These are phyloP conservation scores for Oceanodroma tethys DNA, from an alignment of 2,113 vertebrate genomes.

Conservation along the genomic window DNA sequence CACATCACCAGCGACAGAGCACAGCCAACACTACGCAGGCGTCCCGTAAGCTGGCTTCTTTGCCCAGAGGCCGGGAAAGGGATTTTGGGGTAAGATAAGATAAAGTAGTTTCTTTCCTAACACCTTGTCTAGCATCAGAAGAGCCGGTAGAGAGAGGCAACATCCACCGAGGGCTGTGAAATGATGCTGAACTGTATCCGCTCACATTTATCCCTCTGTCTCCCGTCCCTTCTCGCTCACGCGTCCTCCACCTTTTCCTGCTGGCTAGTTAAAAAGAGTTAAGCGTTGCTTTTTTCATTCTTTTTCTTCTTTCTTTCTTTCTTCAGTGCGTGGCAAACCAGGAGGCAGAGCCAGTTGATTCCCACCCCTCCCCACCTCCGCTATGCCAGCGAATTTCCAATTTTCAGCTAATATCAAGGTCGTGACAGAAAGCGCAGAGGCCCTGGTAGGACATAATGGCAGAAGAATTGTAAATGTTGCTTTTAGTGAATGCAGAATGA, in stretches of 20 bases:
- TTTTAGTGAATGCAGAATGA: conserved; percentile 90
- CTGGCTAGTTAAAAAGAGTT: not conserved
- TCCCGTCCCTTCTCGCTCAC: rapidly evolving
- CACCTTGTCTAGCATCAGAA: not conserved
- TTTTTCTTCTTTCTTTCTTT: not conserved
- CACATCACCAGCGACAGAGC: not conserved
- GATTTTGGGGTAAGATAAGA: not conserved
- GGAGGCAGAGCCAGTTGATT: not conserved
- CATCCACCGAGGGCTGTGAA: rapidly evolving
- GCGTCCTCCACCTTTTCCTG: not conserved
- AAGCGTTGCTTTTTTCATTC: rapidly evolving
- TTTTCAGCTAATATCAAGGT: conserved; percentile 96
- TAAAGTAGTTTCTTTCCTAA: not conserved
- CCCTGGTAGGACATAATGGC: conserved; percentile 98
- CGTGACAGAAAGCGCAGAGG: conserved; percentile 88
- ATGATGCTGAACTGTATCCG: rapidly evolving
- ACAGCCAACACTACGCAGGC: rapidly evolving
- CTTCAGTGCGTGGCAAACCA: not conserved
- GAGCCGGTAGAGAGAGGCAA: not conserved
- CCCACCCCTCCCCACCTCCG: conserved; percentile 62
- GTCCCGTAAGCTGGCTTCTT: not conserved
- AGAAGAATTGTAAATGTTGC: conserved; percentile 96
- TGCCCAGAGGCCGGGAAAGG: not conserved
- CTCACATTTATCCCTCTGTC: not conserved
- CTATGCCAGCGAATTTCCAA: conserved; percentile 90